These are phyloP conservation scores for Pachypeltis micranthus DNA, from an alignment of 1,140 invertebrate genomes.

Conservation along the genomic window DNA sequence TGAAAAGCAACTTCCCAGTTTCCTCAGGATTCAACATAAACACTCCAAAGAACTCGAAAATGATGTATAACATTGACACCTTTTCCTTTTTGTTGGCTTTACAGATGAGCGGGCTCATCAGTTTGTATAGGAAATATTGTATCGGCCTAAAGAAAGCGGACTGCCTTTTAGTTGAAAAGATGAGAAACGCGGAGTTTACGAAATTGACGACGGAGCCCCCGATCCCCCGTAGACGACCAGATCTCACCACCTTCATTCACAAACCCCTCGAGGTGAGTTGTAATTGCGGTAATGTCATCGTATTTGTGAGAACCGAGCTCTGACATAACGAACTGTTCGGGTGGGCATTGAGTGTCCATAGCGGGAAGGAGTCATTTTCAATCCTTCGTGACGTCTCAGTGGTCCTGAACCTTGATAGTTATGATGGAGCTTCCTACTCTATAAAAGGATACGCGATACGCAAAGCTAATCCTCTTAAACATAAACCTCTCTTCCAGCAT, in stretches of 20 bases:
- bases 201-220: conserved; percentile 61
- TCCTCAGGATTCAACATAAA: neutral
- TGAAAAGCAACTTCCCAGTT: too few relatives aligned
- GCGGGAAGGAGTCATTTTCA: too few relatives aligned
- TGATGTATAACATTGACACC: too few relatives aligned
- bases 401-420: too few relatives aligned
- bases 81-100: too few relatives aligned
- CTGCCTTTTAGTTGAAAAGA: conserved; percentile 55
- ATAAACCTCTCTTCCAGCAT: conserved; percentile 35
- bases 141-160: conserved; percentile 69
- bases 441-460: too few relatives aligned
- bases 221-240: conserved; percentile 62
- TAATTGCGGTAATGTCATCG: neutral
- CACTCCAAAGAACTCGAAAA: neutral
- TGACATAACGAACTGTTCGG: too few relatives aligned
- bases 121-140: conserved; percentile 65
- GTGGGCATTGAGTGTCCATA: too few relatives aligned
- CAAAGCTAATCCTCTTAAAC: too few relatives aligned
- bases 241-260: conserved; percentile 65
- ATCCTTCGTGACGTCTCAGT: too few relatives aligned
- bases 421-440: too few relatives aligned
- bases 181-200: conserved; percentile 47
- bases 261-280: conserved; percentile 51
- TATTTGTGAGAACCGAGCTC: too few relatives aligned
- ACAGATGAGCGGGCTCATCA: conserved; percentile 48